Evolutionary conservation across 1,140 invertebrate species (phyloP), one percentile per base, ranked within the genome.

Genomic region (Tetramorium parvispinum): DNA sequence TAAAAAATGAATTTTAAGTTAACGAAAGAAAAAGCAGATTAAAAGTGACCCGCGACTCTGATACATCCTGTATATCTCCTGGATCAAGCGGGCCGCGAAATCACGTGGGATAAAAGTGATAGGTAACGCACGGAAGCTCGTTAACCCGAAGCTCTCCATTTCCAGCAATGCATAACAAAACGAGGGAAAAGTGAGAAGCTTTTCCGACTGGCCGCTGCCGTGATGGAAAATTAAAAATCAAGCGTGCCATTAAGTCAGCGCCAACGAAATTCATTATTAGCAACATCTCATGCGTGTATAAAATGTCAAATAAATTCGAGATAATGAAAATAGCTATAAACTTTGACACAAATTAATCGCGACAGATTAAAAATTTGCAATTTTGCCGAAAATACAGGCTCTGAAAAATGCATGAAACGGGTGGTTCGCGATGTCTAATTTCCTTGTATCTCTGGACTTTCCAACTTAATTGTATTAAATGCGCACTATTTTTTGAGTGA

Each of bases 151-250:
- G 37, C 32, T 81, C 51, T 55, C 65, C 78, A 81, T 81, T 81
- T 81, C 65, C 78, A 81, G 63, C 32, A 81, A 81, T 70, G 65
- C 78, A 55, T 81, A 81, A 70, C 78, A 81, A 81, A 81, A 16
- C 49, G 49, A n/a, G 49, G 8, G 32, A 81, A 46, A 55, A 68
- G n/a, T 51, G 77, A 51, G 46, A n/a, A 21, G 32, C 46, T 68
- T 55, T 68, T 43, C 32, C 77, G 21, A 70, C 37, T 70, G 63
- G 32, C 65, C 63, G 11, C n/a, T 51, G 32, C 16, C 16, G 49
- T 24, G 51, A 81, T 70, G 65, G 37, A 81, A 70, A 81, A 81
- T 70, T 81, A 70, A 81, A 81, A 81, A 70, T 81, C 65, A 27
- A 70, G 16, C 46, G 32, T 11, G 37, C 32, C 37, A 27, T 70